phyloP scores from a whole-genome alignment of 92 coral and sea anemone species.

The Blastomussa wellsi region DNA sequence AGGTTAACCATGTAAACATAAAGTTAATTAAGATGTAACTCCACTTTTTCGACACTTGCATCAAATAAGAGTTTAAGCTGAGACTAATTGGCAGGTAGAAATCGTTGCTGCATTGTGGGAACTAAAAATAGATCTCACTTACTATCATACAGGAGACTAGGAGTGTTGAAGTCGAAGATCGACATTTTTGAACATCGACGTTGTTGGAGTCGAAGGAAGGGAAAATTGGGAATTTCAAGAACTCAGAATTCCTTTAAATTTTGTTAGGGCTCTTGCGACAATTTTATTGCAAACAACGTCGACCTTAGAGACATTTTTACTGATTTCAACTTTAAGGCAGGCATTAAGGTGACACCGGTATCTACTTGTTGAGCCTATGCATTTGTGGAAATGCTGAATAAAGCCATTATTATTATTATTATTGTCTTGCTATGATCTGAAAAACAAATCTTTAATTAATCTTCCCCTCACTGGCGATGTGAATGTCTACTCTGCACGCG shows the following conservation, averaged over 20 bases:
- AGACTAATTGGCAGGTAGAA: background rate
- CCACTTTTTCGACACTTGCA: background rate
- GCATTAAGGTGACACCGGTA: too few species aligned
- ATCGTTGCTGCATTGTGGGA: background rate
- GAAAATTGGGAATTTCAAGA: too few species aligned
- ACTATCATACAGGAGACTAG: background rate
- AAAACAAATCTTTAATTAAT: background rate
- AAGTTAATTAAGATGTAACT: background rate
- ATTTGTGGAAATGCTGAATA: too few species aligned
- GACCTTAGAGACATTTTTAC: too few species aligned
- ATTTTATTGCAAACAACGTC: too few species aligned
- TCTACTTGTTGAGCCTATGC: too few species aligned
- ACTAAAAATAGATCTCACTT: background rate
- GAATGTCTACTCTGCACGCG: background rate
- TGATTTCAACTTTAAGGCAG: too few species aligned
- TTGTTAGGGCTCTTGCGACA: too few species aligned
- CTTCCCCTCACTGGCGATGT: background rate
- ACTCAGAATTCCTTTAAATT: too few species aligned
- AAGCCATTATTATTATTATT: too few species aligned
- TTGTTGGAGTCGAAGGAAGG: background rate
- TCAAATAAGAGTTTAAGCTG: background rate
- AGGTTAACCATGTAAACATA: background rate
- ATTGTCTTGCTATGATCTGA: background rate
- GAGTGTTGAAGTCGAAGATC: too few species aligned
- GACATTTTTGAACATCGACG: background rate